Base-by-base conservation (phyloP, 2,797 vertebrate genomes). In the Varecia variegata region DNA sequence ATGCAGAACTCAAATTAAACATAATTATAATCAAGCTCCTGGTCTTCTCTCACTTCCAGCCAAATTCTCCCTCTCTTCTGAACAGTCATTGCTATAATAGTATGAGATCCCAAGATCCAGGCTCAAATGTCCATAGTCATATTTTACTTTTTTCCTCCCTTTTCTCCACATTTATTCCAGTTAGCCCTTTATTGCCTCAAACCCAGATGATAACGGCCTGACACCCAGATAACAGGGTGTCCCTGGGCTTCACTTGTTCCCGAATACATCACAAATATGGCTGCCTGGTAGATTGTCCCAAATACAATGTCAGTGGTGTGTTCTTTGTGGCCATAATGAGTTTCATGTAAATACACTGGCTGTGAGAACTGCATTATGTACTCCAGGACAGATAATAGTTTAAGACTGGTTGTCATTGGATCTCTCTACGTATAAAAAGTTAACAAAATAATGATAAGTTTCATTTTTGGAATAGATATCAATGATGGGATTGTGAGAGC, bases 111-210 rank as follows among this genome's bases (percentile, higher is more conserved):
- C 20, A 11, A 17, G 30, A 45, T 30, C n/a, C 25, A 81, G 40
- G 7, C 32, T 67, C 67, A 13, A 25, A 30, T 50, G 23, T 7
- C 38, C 21, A 32, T 0, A 47, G 65, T n/a, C 0, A 0, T 2
- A 30, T 7, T 68, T 50, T 58, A 43, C 1, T n/a, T 7, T 79
- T 80, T 18, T 30, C 17, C 14, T 3, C 21, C 47, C 9, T 13
- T 73, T 25, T 60, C 38, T 27, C 14, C 60, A 21, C 5, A 30
- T 9, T 77, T 9, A 45, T 4, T 45, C 17, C 43, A 23, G 3
- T 52, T 27, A 23, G 14, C 12, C 21, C 47, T 58, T n/a, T 23
- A 13, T 2, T 17, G 10, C n/a, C 23, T 70, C 12, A 11, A 25
- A 18, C 25, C 27, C 80, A 74, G 21, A 35, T 15, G 23, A 23